phyloP scores from a whole-genome alignment of 2,113 vertebrate genomes.

The Phylloscopus trochilus region DNA sequence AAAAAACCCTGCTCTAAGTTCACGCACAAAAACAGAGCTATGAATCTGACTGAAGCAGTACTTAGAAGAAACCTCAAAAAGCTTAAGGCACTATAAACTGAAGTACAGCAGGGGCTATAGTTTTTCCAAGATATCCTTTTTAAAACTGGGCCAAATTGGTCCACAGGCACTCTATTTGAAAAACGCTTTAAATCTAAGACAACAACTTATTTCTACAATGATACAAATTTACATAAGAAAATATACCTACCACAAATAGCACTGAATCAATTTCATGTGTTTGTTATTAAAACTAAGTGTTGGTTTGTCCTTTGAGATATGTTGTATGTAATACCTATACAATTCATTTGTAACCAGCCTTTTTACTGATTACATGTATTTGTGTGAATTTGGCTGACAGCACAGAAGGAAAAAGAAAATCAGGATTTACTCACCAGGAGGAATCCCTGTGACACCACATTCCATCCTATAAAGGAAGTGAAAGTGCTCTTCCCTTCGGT shows the following conservation, averaged over 20 bases:
- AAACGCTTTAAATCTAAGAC: not conserved
- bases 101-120: slow-evolving; percentile 41
- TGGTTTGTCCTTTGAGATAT: not conserved
- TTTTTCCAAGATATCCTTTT: not conserved
- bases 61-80: not conserved
- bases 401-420: slow-evolving; percentile 69
- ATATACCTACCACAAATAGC: not conserved
- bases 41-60: not conserved
- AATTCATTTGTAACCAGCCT: not conserved
- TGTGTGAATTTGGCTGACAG: slow-evolving; percentile 38
- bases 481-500: slow-evolving; percentile 79
- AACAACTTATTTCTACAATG: not conserved
- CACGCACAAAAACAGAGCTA: not conserved
- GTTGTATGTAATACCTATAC: not conserved
- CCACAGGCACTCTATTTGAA: not conserved
- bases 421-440: slow-evolving; percentile 79
- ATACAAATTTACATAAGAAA: not conserved
- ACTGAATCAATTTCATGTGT: not conserved
- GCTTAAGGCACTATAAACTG: not conserved
- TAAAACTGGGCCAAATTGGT: not conserved
- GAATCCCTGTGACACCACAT: slow-evolving; percentile 79
- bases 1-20: not conserved
- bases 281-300: not conserved
- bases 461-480: slow-evolving; percentile 82
- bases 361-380: not conserved